These are phyloP conservation scores for Heliangelus exortis DNA, from an alignment of 2,797 vertebrate species.

Conservation along the genomic window DNA sequence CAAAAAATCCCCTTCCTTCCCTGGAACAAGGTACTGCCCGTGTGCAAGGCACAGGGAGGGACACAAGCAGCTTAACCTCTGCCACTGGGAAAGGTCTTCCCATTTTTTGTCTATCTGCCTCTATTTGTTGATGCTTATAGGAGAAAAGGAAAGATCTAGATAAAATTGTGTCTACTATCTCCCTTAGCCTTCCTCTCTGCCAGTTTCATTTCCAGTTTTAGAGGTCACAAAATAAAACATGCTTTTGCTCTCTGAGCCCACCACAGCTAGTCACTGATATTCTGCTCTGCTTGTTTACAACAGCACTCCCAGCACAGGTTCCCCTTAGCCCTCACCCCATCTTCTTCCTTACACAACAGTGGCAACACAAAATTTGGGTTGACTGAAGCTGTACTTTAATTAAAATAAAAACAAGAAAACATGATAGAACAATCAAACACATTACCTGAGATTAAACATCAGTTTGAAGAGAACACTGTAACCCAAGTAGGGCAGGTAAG, in stretches of 20 bases:
- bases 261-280: background rate
- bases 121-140: rapidly evolving
- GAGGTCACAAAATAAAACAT: background rate
- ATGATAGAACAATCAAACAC: slow-evolving; percentile 28
- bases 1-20: background rate
- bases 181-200: background rate
- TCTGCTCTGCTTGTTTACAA: background rate
- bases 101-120: background rate
- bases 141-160: background rate
- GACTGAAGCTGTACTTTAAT: slow-evolving; percentile 12
- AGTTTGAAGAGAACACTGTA: background rate
- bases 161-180: background rate
- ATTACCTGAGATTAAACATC: slow-evolving; percentile 13
- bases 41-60: background rate
- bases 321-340: background rate
- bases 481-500: background rate
- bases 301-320: background rate
- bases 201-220: background rate
- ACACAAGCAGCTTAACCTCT: background rate
- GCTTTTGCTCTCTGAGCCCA: background rate
- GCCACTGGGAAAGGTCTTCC: background rate
- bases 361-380: slow-evolving; percentile 43
- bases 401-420: slow-evolving; percentile 33
- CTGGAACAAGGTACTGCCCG: background rate
- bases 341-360: slow-evolving; percentile 4